Base-by-base conservation (phyloP, 2,113 vertebrate species). In the Herpetotheres cachinnans region DNA sequence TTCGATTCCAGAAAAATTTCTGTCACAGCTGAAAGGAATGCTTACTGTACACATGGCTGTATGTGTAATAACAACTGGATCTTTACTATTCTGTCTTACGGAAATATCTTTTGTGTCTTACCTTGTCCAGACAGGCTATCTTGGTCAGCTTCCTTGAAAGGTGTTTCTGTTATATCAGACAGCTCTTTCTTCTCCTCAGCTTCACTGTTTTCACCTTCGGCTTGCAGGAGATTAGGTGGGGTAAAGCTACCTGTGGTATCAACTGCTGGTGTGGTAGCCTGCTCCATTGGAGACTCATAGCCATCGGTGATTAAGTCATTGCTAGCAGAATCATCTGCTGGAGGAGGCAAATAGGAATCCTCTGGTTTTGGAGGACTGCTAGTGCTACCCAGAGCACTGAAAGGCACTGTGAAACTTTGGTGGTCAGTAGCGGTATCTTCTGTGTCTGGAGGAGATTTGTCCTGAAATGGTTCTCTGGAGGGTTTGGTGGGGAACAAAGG, bases 241-340 rank as follows among this genome's bases (percentile, higher is more conserved):
- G 47, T 61, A 54, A 83, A 70, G n/a, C 46, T 81, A 1, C 42
- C 78, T 3, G 73, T 34, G 34, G 76, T 70, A 58, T 90, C 81
- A 83, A 26, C 27, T 54, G 71, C 67, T 65, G 52, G 4, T 3
- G 54, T 34, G 5, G 92, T 55, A 36, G 10, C 44, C 55, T 50
- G 91, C 61, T 93, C 93, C 10, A 2, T 27, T 29, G 82, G 50
- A 77, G 91, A 9, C 78, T 42, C 83, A 9, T 52, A 86, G 55
- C 20, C 89, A 6, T 21, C n/a, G 0, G 93, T 82, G 71, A 63
- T 73, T 4, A 77, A 79, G 66, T 95, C 95, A 61, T 62, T 93
- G 95, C 78, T 89, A 55, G 83, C 88, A 88, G 92, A 96, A 49
- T 70, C 94, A 24, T 95, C 97, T 84, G 90, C 94, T 66, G 95